Conservation (phyloP, 2,113 vertebrate species). For the Plotosus lineatus region DNA sequence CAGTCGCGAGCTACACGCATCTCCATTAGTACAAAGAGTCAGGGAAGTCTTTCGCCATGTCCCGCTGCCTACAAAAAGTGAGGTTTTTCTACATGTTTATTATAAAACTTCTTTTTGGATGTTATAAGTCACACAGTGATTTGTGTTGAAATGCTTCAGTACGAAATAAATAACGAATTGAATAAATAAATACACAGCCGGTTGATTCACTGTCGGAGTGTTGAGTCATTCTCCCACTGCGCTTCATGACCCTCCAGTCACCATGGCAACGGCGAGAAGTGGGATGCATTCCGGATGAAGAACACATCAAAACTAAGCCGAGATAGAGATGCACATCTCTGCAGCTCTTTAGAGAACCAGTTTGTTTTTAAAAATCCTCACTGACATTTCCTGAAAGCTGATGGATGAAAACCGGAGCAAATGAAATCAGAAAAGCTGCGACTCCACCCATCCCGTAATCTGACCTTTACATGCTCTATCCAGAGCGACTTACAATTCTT, state of each 20-base stretch:
- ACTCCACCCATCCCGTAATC: too few species aligned
- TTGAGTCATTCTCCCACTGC: conserved; percentile 46
- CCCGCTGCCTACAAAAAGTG: neutral
- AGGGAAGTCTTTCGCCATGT: neutral
- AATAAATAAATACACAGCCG: neutral
- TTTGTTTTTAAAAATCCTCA: neutral
- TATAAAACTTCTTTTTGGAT: too few species aligned
- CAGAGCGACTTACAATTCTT: too few species aligned
- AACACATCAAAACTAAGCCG: conserved; percentile 19
- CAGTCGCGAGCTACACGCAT: neutral
- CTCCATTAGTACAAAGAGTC: neutral
- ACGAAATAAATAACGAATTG: neutral
- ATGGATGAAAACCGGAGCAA: neutral
- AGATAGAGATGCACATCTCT: neutral
- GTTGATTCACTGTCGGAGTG: neutral
- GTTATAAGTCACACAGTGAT: neutral
- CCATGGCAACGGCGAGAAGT: conserved; percentile 44
- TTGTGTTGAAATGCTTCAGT: neutral
- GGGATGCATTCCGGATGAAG: conserved; percentile 31
- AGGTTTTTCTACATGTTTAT: neutral
- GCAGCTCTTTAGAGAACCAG: neutral
- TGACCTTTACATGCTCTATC: too few species aligned
- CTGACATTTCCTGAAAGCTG: neutral
- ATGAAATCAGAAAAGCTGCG: neutral
- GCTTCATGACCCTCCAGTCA: conserved; percentile 37